These are phyloP conservation scores for Poeciliopsis occidentalis DNA, from an alignment of 2,113 vertebrate species.

Conservation along the genomic window DNA sequence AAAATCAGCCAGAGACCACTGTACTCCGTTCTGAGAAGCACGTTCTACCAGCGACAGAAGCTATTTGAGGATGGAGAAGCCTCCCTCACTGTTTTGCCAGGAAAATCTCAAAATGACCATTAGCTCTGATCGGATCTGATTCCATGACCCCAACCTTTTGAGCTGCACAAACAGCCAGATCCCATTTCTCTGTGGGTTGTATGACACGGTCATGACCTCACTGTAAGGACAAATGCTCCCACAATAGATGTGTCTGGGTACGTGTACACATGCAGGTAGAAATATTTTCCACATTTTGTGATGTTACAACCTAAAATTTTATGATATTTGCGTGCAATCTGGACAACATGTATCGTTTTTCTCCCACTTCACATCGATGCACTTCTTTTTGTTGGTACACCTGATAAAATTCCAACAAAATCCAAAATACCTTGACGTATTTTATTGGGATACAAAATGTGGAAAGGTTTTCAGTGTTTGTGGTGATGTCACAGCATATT, in stretches of 20 bases:
- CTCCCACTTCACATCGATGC: no score
- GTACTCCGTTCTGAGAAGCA: constrained; percentile 1
- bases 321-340: no score
- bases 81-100: constrained; percentile 22
- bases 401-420: neutral
- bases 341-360: no score
- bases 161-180: constrained; percentile 8
- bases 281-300: no score
- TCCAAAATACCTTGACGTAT: neutral
- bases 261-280: neutral
- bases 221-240: constrained; percentile 31
- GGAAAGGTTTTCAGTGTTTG: neutral
- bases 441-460: neutral
- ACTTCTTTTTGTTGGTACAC: no score
- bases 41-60: constrained; percentile 34
- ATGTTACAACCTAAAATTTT: no score
- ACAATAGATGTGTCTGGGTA: constrained; percentile 12
- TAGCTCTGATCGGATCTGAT: constrained; percentile 45
- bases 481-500: constrained; percentile 29
- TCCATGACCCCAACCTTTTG: constrained; percentile 32
- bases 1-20: constrained; percentile 7
- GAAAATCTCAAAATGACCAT: constrained; percentile 38
- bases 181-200: constrained; percentile 6
- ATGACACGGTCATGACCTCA: constrained; percentile 4
- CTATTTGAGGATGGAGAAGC: constrained; percentile 50